Evolutionary conservation across 2,113 vertebrate genomes (phyloP).

Genomic region (Tupaia tana): DNA sequence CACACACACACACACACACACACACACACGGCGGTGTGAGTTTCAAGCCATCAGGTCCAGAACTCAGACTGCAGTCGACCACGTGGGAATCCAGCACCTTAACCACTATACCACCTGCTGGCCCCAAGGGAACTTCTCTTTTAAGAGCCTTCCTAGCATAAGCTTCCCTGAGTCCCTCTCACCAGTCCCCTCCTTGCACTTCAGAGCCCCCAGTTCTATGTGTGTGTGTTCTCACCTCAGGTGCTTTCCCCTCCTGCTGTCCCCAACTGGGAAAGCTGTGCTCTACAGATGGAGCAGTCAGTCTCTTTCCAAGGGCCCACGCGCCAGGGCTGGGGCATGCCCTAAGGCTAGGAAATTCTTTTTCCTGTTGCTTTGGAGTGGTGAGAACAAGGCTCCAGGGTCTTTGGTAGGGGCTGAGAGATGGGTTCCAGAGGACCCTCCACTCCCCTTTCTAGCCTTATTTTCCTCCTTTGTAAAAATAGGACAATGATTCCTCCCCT

Average conservation of each 20-base stretch:
- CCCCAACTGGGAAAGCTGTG: background rate
- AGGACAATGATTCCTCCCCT: background rate
- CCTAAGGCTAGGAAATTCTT: background rate
- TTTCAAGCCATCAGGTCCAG: too few relatives aligned
- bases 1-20: too few relatives aligned
- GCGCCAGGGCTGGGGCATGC: background rate
- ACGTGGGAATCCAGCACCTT: too few relatives aligned
- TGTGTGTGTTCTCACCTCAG: background rate
- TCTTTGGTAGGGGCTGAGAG: background rate
- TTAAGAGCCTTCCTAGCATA: background rate
- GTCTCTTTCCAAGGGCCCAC: conserved; percentile 21
- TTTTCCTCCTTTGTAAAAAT: background rate
- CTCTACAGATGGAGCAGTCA: too few relatives aligned
- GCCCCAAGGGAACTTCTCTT: background rate
- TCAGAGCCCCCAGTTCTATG: background rate
- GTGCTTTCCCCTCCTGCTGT: background rate
- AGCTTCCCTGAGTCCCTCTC: background rate
- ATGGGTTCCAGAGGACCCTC: background rate
- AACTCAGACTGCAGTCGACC: too few relatives aligned
- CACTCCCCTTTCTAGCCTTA: background rate
- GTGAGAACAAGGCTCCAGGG: background rate
- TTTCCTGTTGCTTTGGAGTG: background rate
- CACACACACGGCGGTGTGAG: too few relatives aligned
- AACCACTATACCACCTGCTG: too few relatives aligned
- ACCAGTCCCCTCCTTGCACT: background rate